Evolutionary conservation across 1,140 invertebrate species (phyloP), one percentile per base, ranked within the genome.

Genomic region (Sitophilus oryzae): DNA sequence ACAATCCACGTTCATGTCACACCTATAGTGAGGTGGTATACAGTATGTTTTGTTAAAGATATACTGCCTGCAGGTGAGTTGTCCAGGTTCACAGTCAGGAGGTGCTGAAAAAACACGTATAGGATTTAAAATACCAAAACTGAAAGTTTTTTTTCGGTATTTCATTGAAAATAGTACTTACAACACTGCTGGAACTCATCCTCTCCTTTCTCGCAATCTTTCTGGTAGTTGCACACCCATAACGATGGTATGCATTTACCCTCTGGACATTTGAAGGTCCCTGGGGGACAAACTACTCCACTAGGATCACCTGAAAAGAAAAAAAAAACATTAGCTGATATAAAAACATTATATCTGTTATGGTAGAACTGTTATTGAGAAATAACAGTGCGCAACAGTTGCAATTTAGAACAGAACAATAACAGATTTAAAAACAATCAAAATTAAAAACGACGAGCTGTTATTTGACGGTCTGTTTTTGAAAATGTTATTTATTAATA

Each of bases 11-110:
- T 85, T 85, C 79, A 89, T 91, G 75, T 97, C 93, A 74, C 94
- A 96, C 66, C 86, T 80, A 73, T 91, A 83, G 74, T 95, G 85
- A 44, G 84, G 83, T 35, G 91, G 89, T 66, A 94, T 86, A 73
- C 92, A 95, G 72, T 92, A 95, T 9, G 91, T 92, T 73, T 90
- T 90, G 76, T 95, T 95, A 78, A 88, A 95, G 61, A 89, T 83
- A 75, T 95, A 94, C 74, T 93, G 88, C 14, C 84, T 81, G 74
- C 93, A 94, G 6, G 89, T 84, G 59, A 93, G 78, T 74, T 93
- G 88, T 1, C 88, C 86, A 6, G 82, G 74, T 54, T 91, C 89
- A 68, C 91, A 95, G 59, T 93, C 89, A 16, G 92, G 92, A 16
- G 91, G 89, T 42, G 89, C 91, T 94, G 78, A 65, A 72, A 48